Evolutionary conservation across 2,888 invertebrate genomes (phyloP), one percentile per base, ranked within the genome.

Genomic region (Podabrus alpinus): DNA sequence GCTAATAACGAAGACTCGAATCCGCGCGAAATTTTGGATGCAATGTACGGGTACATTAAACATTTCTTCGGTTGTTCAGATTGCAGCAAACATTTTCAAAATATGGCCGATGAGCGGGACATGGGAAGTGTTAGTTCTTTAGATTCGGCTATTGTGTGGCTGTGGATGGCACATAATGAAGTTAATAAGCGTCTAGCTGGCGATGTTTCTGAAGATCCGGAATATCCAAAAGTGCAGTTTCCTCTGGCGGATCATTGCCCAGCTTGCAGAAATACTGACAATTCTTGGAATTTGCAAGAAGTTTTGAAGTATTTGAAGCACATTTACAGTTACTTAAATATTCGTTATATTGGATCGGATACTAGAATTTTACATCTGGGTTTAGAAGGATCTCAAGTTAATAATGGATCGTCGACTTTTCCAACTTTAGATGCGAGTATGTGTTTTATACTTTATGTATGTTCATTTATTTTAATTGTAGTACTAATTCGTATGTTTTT

Each of bases 101-200:
- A 91, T 76, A 97, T 97, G 96, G 94, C 97, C 25, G 87, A 88
- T 1, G 89, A 90, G 74, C 91, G 92, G 75, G 91, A 93, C 83
- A 89, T 94, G 77, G 90, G 91, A 83, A 91, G 92, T 81, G 93
- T 95, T 0, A 88, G 89, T 15, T 91, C 91, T 69, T 91, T 92
- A 80, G 92, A 94, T 73, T 94, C 95, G 76, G 92, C 93, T 15
- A 91, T 98, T 0, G 87, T 98, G 60, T 99, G 98, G 97, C 88
- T 99, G 19, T 99, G 98, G 98, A 90, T 90, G 82, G 94, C 96
- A 0, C 98, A 99, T 85, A 99, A 99, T 86, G 92, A 93, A 87
- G 98, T 97, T 0, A 99, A 99, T 86, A 88, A 92, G 79, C 91
- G 98, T 80, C 88, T 99, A 21, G 91, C 94, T 17, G 95, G 96